These are phyloP conservation scores for Diorhabda carinulata DNA, from an alignment of 1,140 invertebrate species.

Conservation along the genomic window DNA sequence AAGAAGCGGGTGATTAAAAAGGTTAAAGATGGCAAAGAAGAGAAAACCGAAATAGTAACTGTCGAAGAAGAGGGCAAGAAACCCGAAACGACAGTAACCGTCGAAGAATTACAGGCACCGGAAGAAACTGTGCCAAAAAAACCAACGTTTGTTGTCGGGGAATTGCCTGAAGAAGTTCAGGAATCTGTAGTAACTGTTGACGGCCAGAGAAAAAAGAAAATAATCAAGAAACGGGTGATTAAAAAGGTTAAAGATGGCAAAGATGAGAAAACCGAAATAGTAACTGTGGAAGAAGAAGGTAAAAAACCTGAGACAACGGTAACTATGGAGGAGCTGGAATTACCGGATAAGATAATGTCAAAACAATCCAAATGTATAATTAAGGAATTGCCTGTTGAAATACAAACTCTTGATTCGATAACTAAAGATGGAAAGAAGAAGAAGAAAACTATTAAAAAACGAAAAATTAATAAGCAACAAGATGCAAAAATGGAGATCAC, in stretches of 20 bases:
- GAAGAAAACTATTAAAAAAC: constrained; percentile 45
- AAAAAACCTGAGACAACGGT: constrained; percentile 37
- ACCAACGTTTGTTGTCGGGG: constrained; percentile 8
- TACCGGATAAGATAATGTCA: constrained; percentile 25
- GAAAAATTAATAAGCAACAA: constrained; percentile 43
- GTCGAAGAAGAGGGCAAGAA: constrained; percentile 45
- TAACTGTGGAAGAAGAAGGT: constrained; percentile 44
- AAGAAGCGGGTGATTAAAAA: constrained; percentile 46
- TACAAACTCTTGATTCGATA: constrained; percentile 28
- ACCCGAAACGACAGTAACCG: constrained; percentile 45
- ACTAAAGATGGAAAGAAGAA: constrained; percentile 39
- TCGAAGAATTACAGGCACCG: constrained; percentile 35
- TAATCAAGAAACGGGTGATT: constrained; percentile 32
- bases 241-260: constrained; percentile 39
- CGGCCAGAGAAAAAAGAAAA: constrained; percentile 38
- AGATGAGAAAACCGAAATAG: constrained; percentile 41
- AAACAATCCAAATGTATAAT: constrained; percentile 29
- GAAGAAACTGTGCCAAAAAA: constrained; percentile 24
- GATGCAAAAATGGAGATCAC: constrained; percentile 48
- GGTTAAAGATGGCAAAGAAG: constrained; percentile 37
- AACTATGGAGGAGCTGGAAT: constrained; percentile 33
- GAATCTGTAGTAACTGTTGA: constrained; percentile 20
- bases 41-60: constrained; percentile 41
- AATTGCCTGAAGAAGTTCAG: constrained; percentile 29
- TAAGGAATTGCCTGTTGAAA: constrained; percentile 38